Evolutionary conservation across 2,888 invertebrate species (phyloP).

Genomic region (Itoplectis maculator): DNA sequence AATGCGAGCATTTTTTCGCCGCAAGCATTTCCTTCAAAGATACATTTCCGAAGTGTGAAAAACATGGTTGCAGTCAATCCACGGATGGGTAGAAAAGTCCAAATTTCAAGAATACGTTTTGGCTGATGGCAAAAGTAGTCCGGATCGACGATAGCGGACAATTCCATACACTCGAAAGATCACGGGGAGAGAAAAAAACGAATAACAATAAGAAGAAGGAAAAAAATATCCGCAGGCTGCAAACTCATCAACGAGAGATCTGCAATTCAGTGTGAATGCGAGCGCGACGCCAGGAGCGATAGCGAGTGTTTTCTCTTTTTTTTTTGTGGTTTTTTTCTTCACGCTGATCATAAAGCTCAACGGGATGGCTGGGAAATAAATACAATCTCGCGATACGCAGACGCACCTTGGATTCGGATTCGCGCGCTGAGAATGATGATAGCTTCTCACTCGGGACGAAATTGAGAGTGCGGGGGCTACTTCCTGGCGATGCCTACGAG

Average conservation of each 20-base stretch:
- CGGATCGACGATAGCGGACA: background rate
- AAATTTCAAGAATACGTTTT: background rate
- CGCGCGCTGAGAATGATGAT: constrained; percentile 52
- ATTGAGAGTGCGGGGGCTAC: constrained; percentile 14
- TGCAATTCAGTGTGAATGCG: constrained; percentile 21
- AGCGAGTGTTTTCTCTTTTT: constrained; percentile 7
- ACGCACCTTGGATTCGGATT: constrained; percentile 10
- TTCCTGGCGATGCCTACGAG: constrained; percentile 6
- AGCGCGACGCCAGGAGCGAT: constrained; percentile 16
- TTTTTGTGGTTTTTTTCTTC: constrained; percentile 13
- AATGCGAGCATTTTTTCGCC: background rate
- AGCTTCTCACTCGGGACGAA: constrained; percentile 24
- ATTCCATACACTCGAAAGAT: background rate
- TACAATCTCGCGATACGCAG: constrained; percentile 41
- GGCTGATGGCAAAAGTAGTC: background rate
- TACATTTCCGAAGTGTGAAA: background rate
- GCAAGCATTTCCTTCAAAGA: background rate
- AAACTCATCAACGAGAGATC: constrained; percentile 20
- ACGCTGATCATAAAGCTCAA: constrained; percentile 26
- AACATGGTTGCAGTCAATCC: background rate
- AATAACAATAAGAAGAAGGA: background rate
- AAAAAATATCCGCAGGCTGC: background rate
- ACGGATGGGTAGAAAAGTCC: background rate
- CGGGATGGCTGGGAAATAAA: constrained; percentile 42
- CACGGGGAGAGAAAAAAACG: background rate